These are phyloP conservation scores for Pocillopora damicornis DNA, from an alignment of 64 coral and sea anemone species.

Conservation along the genomic window DNA sequence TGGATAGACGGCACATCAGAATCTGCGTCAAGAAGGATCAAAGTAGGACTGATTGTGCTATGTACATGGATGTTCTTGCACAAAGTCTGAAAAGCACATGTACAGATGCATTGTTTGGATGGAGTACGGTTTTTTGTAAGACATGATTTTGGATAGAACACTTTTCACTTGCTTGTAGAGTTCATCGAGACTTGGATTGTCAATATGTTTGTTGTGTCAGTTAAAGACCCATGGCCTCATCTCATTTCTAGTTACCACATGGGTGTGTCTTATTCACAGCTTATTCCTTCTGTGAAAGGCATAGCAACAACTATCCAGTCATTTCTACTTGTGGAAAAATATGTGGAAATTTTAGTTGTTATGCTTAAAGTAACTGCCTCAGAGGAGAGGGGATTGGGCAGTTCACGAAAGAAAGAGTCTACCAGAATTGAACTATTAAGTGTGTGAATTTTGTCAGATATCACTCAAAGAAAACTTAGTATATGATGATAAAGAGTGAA, in stretches of 20 bases:
- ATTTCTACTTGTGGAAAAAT: slow-evolving; percentile 4
- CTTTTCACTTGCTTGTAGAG: not conserved
- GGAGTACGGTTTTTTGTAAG: slow-evolving; percentile 4
- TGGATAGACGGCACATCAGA: not conserved
- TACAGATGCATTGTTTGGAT: not conserved
- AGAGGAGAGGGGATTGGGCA: not conserved
- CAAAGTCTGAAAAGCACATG: not conserved
- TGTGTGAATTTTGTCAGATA: not conserved
- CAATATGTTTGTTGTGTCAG: not conserved
- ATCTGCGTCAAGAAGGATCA: not conserved
- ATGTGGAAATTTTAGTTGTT: not conserved
- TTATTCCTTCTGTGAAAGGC: not conserved
- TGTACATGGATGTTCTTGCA: not conserved
- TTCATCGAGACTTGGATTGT: not conserved
- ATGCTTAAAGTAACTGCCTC: not conserved
- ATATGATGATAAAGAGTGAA: slow-evolving; percentile 19
- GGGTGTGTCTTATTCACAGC: not conserved
- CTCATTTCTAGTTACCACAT: not conserved
- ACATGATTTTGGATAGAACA: slow-evolving; percentile 1
- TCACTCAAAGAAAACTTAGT: slow-evolving; percentile 9
- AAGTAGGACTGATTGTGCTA: not conserved
- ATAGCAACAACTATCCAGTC: not conserved
- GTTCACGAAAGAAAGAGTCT: not conserved
- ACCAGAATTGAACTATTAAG: not conserved
- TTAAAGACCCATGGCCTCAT: not conserved